A percentile compares a stretch with the other conserved stretches of the same genome.
Evolutionary conservation across 1,140 invertebrate species (phyloP).

Genomic region (Drosophila nikananu): DNA sequence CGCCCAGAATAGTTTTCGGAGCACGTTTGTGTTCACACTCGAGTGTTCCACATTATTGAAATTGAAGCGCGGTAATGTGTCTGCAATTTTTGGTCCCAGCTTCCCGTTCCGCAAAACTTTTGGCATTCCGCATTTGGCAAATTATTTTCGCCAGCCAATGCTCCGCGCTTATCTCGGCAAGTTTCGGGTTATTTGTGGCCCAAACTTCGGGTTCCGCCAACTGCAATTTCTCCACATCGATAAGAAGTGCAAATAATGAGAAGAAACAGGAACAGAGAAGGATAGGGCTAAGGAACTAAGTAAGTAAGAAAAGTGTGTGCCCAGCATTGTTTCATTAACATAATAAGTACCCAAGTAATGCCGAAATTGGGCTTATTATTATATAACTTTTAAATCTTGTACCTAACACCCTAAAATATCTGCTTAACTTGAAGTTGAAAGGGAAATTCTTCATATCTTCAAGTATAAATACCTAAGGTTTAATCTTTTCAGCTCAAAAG

Average conservation of each 20-base stretch:
- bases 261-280: not conserved
- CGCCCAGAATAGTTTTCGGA: constrained; percentile 56
- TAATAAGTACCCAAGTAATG: not conserved
- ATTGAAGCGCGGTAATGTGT: constrained; percentile 55
- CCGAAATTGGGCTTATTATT: not conserved
- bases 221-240: constrained; percentile 38
- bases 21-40: constrained; percentile 70
- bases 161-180: constrained; percentile 49
- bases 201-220: constrained; percentile 28
- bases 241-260: constrained; percentile 43
- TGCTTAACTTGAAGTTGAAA: not conserved
- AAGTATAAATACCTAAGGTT: not conserved
- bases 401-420: not conserved
- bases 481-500: constrained; percentile 5
- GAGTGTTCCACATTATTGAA: constrained; percentile 76
- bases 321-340: constrained; percentile 5
- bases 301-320: not conserved
- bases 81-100: constrained; percentile 48
- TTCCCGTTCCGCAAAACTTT: constrained; percentile 48
- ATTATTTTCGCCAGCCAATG: constrained; percentile 70
- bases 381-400: not conserved
- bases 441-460: not conserved
- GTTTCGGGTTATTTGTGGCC: constrained; percentile 66
- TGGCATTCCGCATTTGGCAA: constrained; percentile 64
- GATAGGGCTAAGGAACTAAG: not conserved